These are phyloP conservation scores for Speoplatyrhinus poulsoni DNA, from an alignment of 2,113 vertebrate species.

Conservation along the genomic window DNA sequence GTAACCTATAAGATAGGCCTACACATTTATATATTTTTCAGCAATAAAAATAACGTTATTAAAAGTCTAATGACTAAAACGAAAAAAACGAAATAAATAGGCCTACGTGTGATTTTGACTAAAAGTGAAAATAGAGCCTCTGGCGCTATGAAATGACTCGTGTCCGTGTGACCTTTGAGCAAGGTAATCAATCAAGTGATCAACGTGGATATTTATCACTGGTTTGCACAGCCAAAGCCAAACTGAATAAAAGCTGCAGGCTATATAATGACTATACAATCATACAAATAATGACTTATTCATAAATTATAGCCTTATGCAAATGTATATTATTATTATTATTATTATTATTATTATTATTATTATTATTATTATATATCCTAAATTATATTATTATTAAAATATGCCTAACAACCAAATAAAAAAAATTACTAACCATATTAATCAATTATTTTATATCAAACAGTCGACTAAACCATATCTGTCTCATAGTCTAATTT, in stretches of 20 bases:
- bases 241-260: conserved; percentile 25
- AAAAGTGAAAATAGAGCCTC: conserved; percentile 98
- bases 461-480: no score
- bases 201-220: conserved; percentile 99
- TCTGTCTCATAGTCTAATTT: no score
- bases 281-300: background rate
- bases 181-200: conserved; percentile 99
- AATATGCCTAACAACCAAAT: background rate
- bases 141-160: conserved; percentile 98
- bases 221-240: conserved; percentile 82
- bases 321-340: no score
- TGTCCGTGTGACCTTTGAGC: conserved; percentile 96
- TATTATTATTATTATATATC: background rate
- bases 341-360: background rate
- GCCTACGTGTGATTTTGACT: conserved; percentile 80
- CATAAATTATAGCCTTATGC: no score
- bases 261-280: background rate
- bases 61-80: conserved; percentile 67
- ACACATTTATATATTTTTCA: background rate
- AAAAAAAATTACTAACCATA: background rate
- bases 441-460: no score
- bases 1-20: background rate
- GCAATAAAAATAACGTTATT: background rate
- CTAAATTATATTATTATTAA: background rate
- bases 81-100: conserved; percentile 87